phyloP scores from a whole-genome alignment of 2,113 vertebrate species.

The Melanotaenia duboulayi region DNA sequence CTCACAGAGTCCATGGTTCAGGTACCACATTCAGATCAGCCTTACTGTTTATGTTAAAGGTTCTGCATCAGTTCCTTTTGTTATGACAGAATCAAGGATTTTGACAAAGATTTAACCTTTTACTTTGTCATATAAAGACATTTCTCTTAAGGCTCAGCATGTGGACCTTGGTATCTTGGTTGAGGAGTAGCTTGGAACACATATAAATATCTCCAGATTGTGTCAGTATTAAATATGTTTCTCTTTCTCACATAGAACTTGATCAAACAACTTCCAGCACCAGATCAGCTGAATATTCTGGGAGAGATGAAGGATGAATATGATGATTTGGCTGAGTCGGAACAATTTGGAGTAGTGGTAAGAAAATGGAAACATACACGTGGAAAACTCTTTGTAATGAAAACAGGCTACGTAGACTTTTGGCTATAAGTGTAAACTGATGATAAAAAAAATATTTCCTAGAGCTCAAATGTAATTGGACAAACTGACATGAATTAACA shows the following conservation, averaged over 20 bases:
- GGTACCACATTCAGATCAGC: slow-evolving; percentile 64
- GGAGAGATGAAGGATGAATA: slow-evolving; percentile 89
- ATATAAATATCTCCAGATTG: neutral
- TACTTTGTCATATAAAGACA: neutral
- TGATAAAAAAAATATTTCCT: no score
- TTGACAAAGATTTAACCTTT: no score
- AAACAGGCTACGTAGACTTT: no score
- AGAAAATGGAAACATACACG: slow-evolving; percentile 48
- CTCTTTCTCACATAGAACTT: slow-evolving; percentile 80
- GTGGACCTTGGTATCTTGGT: neutral
- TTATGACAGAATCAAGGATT: neutral
- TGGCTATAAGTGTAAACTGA: no score
- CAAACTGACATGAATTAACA: no score
- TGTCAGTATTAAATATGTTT: neutral
- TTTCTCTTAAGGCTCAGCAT: neutral
- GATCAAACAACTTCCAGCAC: slow-evolving; percentile 86
- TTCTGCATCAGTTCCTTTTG: neutral
- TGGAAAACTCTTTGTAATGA: no score
- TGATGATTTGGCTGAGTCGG: slow-evolving; percentile 87
- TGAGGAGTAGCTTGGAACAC: neutral
- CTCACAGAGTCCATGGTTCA: slow-evolving; percentile 87
- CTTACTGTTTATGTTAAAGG: neutral
- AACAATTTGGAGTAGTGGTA: slow-evolving; percentile 91
- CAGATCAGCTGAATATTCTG: slow-evolving; percentile 82
- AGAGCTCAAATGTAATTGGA: no score